Evolutionary conservation across 2,113 vertebrate species (phyloP), one percentile per base, ranked within the genome.

Genomic region (Ceyx margarethae): DNA sequence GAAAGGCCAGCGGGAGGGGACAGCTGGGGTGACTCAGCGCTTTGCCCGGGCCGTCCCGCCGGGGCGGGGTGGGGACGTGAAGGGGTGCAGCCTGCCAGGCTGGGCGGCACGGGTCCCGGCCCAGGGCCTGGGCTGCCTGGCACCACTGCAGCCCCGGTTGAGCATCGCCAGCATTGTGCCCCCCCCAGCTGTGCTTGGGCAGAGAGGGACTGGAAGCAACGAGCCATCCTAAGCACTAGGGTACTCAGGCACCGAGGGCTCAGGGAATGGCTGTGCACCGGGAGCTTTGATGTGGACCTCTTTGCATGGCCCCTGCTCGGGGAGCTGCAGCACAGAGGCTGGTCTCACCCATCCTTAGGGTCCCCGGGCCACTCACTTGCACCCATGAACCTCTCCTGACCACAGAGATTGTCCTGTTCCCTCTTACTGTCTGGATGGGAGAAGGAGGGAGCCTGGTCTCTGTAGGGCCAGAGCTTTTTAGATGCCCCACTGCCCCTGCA

Each of bases 11-110:
- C 73, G 46, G 66, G 85, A 84, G 82, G 60, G 28, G 83, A 15
- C 90, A 29, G 87, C 69, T 14, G 67, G 3, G 45, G 77, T 94
- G 95, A 96, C 88, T 95, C 94, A 86, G 90, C 93, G 58, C 64
- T 87, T 80, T 75, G 33, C 28, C 22, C 87, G 0, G 65, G 46
- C 73, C 26, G n/a, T 33, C n/a, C 81, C 15, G 71, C 33, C 12
- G 50, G 31, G 48, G n/a, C 9, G 42, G 31, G 50, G 43, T 40
- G 7, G 7, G 53, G 16, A 53, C 56, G 25, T 6, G 68, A 9
- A 65, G 54, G 50, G 50, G 40, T 2, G 15, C 85, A 29, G 48
- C 64, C 26, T 13, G 67, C 12, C 57, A 2, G 62, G 5, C 51
- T 2, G 61, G 51, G 1, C 6, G 48, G 43, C 45, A 1, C 45